phyloP scores from a whole-genome alignment of 2,797 vertebrate genomes.

The Cossypha polioptera region DNA sequence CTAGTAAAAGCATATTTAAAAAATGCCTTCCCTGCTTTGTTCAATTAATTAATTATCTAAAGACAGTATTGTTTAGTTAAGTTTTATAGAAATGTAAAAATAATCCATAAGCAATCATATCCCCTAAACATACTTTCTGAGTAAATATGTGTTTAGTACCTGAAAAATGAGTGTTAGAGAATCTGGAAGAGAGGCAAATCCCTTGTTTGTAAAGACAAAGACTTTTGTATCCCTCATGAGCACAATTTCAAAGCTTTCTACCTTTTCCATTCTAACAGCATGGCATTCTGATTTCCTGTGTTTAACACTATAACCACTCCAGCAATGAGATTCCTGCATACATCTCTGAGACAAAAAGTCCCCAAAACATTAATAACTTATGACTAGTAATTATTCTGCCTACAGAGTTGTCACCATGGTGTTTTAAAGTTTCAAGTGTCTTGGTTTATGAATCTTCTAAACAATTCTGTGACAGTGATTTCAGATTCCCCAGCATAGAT shows the following conservation, averaged over 20 bases:
- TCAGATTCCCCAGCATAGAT: background rate
- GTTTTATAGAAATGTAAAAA: background rate
- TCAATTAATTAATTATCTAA: background rate
- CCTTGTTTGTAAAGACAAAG: slow-evolving; percentile 70
- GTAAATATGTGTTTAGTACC: slow-evolving; percentile 35
- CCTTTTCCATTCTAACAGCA: slow-evolving; percentile 66
- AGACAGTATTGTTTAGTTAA: background rate
- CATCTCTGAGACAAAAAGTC: background rate
- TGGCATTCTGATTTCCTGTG: slow-evolving; percentile 53
- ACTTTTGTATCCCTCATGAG: slow-evolving; percentile 65
- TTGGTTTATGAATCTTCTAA: background rate
- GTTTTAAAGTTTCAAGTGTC: background rate
- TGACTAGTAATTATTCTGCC: background rate
- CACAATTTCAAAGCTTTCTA: slow-evolving; percentile 58
- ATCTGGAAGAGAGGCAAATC: slow-evolving; percentile 43
- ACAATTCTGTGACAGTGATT: background rate
- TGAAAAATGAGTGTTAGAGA: slow-evolving; percentile 64
- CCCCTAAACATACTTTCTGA: background rate
- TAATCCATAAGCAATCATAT: background rate
- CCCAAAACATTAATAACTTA: background rate
- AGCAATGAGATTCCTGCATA: slow-evolving; percentile 59
- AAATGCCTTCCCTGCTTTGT: background rate
- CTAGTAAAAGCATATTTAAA: slow-evolving; percentile 9
- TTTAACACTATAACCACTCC: slow-evolving; percentile 70
- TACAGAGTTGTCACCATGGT: background rate